Base-by-base conservation (phyloP, 2,888 invertebrate species). In the Epirrita christyi region DNA sequence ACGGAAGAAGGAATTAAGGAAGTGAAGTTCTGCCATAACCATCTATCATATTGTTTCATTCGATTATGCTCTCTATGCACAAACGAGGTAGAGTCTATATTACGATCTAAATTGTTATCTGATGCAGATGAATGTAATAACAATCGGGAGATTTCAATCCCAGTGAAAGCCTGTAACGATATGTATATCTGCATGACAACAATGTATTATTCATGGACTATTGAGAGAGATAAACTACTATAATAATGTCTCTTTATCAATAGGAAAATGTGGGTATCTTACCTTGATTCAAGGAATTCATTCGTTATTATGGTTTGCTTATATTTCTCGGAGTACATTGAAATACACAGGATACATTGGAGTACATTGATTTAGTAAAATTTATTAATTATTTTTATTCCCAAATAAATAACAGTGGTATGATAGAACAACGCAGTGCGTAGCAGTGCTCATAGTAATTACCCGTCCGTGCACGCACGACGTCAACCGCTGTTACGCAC, bases 181-280 rank as follows among this genome's bases (percentile, higher is more conserved):
- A 58, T 61, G 60, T 68, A 67, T 69, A 64, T 72, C 67, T 70
- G 65, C 70, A 79, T 74, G 73, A 75, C 70, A 75, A 75, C 71
- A 75, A 75, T 85, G 75, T 76, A 85, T 85, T 83, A 84, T 85
- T 83, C 84, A 85, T 85, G 62, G 68, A 70, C 72, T 73, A 77
- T 78, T 60, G 68, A 67, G 63, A 67, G 66, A 67, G 71, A 65
- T 72, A 65, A 68, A 67, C 66, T 68, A 56, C 46, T 55, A 60
- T 63, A 67, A 66, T 59, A 67, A 66, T 62, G 52, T 61, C 53
- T 58, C 52, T 59, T 54, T 51, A 50, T 59, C 55, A 58, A 46
- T 37, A 44, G 29, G n/a, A 29, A 42, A 53, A 53, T 44, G 53
- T 59, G 63, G 55, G 52, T 59, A 53, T 56, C 58, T 59, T 56